Conservation (phyloP, 2,797 vertebrate species). For the Telmatherina bonti region DNA sequence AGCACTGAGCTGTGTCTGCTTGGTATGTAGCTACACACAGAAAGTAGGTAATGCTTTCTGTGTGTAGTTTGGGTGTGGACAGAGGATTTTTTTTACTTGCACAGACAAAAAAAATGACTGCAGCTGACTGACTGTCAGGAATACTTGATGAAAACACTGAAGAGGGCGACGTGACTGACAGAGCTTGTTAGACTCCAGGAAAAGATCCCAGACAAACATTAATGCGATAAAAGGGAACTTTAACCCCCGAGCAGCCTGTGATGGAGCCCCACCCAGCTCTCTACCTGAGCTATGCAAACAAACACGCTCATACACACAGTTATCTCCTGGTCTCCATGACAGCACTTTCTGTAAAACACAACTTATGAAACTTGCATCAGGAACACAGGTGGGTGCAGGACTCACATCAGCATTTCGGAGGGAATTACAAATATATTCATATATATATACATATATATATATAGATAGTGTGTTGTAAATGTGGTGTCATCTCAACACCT, state of each 20-base stretch:
- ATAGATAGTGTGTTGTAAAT: too few species aligned
- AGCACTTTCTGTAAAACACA: neutral
- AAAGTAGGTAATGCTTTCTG: conserved; percentile 34
- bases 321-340: neutral
- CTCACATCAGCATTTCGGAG: too few species aligned
- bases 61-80: conserved; percentile 35
- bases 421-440: conserved; percentile 4
- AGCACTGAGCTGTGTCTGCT: neutral
- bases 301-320: conserved; percentile 22
- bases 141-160: conserved; percentile 5
- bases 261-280: conserved; percentile 26
- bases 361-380: neutral
- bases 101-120: conserved; percentile 10
- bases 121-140: conserved; percentile 2
- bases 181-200: neutral
- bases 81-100: conserved; percentile 38
- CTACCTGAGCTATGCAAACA: conserved; percentile 59
- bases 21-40: conserved; percentile 7
- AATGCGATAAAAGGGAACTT: conserved; percentile 50
- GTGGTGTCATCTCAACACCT: too few species aligned
- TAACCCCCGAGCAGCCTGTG: conserved; percentile 2
- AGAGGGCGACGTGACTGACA: conserved; percentile 8
- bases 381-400: neutral
- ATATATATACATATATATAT: too few species aligned
- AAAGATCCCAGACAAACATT: conserved; percentile 24